phyloP scores from a whole-genome alignment of 2,113 vertebrate species.

The Craseonycteris thonglongyai region DNA sequence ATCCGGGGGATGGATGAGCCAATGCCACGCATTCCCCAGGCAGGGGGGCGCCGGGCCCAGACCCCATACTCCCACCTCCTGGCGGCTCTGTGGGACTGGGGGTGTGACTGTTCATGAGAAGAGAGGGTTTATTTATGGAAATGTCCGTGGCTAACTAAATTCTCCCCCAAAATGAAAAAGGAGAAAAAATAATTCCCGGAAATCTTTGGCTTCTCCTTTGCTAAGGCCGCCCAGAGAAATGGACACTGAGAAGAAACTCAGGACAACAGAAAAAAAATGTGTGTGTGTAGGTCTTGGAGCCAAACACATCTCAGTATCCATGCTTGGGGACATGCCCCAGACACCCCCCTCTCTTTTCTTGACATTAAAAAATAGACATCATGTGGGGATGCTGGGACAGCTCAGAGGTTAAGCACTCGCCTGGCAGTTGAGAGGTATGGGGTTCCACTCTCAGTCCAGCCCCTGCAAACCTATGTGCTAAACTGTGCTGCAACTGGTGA shows the following conservation, averaged over 20 bases:
- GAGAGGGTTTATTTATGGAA: neutral
- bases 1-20: neutral
- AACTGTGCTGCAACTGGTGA: no score
- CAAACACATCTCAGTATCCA: fast-evolving
- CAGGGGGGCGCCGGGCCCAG: neutral
- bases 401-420: no score
- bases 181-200: neutral
- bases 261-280: fast-evolving
- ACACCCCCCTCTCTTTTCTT: neutral
- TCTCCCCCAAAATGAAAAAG: neutral
- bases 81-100: neutral
- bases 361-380: neutral
- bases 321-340: fast-evolving
- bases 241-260: neutral
- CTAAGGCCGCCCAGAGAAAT: neutral
- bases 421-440: no score
- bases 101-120: neutral
- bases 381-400: no score
- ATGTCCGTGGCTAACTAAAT: neutral
- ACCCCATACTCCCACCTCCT: neutral
- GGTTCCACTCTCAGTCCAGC: no score
- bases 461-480: no score
- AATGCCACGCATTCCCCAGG: neutral
- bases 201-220: neutral
- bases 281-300: no score